These are phyloP conservation scores for Verasper variegatus DNA, from an alignment of 2,113 vertebrate species.

Conservation along the genomic window DNA sequence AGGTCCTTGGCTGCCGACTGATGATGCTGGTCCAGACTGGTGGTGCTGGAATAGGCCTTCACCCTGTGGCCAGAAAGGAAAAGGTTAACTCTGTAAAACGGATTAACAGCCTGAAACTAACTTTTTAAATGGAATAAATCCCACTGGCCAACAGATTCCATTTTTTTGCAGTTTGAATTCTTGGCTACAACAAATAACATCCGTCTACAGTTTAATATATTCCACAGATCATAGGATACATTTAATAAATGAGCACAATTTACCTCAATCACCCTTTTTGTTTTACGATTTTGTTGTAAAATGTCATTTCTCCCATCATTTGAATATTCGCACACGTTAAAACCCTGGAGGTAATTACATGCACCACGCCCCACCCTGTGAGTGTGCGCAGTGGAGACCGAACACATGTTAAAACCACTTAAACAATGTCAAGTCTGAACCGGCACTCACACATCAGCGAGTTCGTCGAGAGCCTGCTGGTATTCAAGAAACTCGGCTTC, in stretches of 20 bases:
- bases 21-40: constrained; percentile 89
- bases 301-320: background rate
- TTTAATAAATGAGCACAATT: too few species aligned
- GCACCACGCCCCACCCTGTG: background rate
- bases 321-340: background rate
- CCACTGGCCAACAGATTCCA: too few species aligned
- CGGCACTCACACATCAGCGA: constrained; percentile 89
- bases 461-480: constrained; percentile 88
- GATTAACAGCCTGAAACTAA: too few species aligned
- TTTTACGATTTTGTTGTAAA: background rate
- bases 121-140: too few species aligned
- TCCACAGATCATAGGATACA: too few species aligned
- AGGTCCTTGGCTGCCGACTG: constrained; percentile 95
- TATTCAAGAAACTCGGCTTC: constrained; percentile 90
- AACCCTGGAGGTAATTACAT: background rate
- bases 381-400: background rate
- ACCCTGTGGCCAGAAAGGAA: constrained; percentile 61
- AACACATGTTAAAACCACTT: background rate
- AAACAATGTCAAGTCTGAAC: constrained; percentile 23
- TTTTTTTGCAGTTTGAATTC: too few species aligned
- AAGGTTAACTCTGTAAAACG: background rate
- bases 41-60: constrained; percentile 79
- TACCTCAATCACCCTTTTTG: too few species aligned
- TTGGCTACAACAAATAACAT: too few species aligned
- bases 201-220: too few species aligned